These are phyloP conservation scores for Drosophila pandora DNA, from an alignment of 1,140 invertebrate species.

Conservation along the genomic window DNA sequence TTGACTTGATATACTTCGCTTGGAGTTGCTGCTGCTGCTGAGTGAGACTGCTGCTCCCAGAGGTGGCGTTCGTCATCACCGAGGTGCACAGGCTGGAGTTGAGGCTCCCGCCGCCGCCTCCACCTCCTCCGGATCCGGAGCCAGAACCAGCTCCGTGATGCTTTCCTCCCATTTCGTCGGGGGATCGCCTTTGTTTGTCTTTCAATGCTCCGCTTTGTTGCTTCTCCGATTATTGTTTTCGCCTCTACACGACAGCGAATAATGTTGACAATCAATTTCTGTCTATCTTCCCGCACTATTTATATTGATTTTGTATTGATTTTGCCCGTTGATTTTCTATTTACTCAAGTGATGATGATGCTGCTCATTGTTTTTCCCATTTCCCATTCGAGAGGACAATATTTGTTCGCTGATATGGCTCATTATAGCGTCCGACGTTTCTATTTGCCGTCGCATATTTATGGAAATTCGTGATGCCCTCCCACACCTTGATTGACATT, in stretches of 20 bases:
- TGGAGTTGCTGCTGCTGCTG: conserved; percentile 75
- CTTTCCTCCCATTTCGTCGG: conserved; percentile 62
- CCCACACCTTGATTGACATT: conserved; percentile 28
- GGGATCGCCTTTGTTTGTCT: conserved; percentile 36
- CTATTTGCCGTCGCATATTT: conserved; percentile 65
- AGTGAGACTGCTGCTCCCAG: conserved; percentile 64
- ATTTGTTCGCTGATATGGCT: conserved; percentile 72
- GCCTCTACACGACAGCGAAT: conserved; percentile 31
- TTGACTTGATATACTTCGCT: conserved; percentile 79
- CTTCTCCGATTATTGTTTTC: conserved; percentile 29
- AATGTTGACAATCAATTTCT: conserved; percentile 70
- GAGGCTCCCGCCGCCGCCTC: conserved; percentile 53
- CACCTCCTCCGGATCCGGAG: conserved; percentile 1
- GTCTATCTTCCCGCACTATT: conserved; percentile 52
- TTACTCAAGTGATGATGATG: conserved; percentile 60
- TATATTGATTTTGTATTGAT: conserved; percentile 79
- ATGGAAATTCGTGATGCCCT: conserved; percentile 20
- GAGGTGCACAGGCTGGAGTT: conserved; percentile 83
- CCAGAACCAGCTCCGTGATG: conserved; percentile 36
- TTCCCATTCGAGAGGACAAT: conserved; percentile 55
- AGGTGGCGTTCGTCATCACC: conserved; percentile 83
- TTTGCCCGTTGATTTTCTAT: conserved; percentile 75
- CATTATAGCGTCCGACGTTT: conserved; percentile 66
- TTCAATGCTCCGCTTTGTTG: conserved; percentile 8
- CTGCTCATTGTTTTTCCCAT: conserved; percentile 44